Conservation (phyloP, 1,140 invertebrate species). For the Wasmannia auropunctata region DNA sequence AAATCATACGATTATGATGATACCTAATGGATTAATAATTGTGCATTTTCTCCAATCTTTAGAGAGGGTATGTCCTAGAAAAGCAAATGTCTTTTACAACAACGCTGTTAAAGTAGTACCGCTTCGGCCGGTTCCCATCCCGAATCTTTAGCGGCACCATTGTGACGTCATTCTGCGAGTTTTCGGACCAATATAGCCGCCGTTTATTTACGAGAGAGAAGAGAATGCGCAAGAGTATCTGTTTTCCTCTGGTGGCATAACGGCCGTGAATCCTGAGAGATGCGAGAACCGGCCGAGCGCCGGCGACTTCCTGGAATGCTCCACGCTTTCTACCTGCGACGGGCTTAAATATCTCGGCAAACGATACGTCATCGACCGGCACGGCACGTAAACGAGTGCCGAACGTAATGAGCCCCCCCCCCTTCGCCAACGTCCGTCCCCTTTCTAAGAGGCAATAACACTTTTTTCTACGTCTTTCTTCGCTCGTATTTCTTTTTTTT, state of each 20-base stretch:
- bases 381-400: not conserved
- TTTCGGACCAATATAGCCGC: not conserved
- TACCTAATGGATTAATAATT: not conserved
- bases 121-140: no score
- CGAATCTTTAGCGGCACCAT: not conserved
- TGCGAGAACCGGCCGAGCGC: constrained; percentile 43
- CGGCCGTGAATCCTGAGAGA: constrained; percentile 50
- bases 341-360: constrained; percentile 9
- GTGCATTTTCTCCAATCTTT: not conserved
- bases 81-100: not conserved
- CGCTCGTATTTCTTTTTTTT: not conserved
- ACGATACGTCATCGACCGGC: constrained; percentile 24
- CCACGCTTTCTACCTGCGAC: constrained; percentile 69
- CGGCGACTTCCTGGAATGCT: constrained; percentile 65
- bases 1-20: not conserved
- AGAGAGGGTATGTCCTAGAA: not conserved
- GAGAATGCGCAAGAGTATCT: not conserved
- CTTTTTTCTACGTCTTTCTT: not conserved
- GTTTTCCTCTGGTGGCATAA: not conserved
- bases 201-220: not conserved
- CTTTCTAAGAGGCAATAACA: not conserved
- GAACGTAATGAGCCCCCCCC: not conserved
- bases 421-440: not conserved
- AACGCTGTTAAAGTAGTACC: not conserved
- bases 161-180: not conserved